These are phyloP conservation scores for Ephestia elutella DNA, from an alignment of 1,140 invertebrate genomes.

Conservation along the genomic window DNA sequence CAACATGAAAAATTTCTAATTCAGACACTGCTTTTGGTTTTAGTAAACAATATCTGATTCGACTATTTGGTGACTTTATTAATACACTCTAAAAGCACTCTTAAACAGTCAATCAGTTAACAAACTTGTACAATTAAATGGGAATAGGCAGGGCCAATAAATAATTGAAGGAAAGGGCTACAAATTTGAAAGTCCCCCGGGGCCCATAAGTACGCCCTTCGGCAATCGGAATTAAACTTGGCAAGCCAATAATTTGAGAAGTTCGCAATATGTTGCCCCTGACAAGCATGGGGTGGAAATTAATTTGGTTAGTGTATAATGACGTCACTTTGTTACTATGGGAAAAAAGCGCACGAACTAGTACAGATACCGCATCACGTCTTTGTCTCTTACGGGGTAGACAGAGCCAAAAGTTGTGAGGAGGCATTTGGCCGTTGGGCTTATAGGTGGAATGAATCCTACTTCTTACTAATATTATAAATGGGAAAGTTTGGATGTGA, in stretches of 20 bases:
- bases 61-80: no score
- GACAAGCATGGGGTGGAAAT: neutral
- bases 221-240: slow-evolving; percentile 9
- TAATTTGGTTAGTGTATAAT: neutral
- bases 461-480: no score
- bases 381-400: no score
- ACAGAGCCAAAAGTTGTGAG: no score
- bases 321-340: neutral
- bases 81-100: neutral
- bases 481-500: no score
- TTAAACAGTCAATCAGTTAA: neutral
- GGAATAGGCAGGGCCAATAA: neutral
- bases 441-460: no score
- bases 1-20: no score
- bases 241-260: slow-evolving; percentile 9
- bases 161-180: slow-evolving; percentile 2
- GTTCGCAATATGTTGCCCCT: slow-evolving; percentile 1
- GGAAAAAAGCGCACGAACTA: no score
- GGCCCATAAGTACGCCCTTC: slow-evolving; percentile 9
- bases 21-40: no score
- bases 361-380: no score
- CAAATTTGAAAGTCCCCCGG: slow-evolving; percentile 6
- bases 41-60: no score
- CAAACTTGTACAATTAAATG: slow-evolving; percentile 6
- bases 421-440: no score